These are phyloP conservation scores for Tokudaia tokunoshimensis DNA, from an alignment of 2,797 vertebrate genomes.

Conservation along the genomic window DNA sequence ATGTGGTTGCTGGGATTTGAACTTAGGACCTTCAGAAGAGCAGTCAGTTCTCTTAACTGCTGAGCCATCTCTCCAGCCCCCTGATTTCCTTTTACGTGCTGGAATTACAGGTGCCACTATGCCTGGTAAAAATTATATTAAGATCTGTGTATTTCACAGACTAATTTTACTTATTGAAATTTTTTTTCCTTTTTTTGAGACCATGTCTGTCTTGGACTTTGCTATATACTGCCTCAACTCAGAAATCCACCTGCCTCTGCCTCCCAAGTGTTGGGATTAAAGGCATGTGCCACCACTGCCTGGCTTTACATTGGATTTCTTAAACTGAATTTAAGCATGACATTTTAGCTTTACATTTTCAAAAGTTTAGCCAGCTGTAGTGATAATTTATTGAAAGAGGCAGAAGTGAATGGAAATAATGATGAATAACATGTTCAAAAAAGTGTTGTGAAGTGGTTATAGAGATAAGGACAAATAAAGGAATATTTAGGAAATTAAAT, in stretches of 20 bases:
- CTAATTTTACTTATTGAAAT: not conserved
- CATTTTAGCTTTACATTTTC: not conserved
- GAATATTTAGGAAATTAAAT: conserved; percentile 28
- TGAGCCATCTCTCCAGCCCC: no score
- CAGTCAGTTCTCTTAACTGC: no score
- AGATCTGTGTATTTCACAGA: not conserved
- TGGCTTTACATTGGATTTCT: not conserved
- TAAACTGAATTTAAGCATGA: not conserved
- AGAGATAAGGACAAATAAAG: not conserved
- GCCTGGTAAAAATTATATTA: not conserved
- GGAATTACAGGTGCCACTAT: no score
- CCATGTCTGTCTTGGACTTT: not conserved
- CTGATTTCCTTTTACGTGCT: not conserved
- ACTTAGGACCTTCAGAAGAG: no score
- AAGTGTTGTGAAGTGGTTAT: conserved; percentile 15
- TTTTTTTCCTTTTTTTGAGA: not conserved
- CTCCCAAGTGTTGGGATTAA: not conserved
- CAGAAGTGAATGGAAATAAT: not conserved
- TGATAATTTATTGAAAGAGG: not conserved
- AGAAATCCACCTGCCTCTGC: not conserved
- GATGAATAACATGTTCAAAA: not conserved
- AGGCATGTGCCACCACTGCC: no score
- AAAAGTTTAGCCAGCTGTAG: not conserved
- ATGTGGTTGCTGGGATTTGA: no score
- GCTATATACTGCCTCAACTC: not conserved